A percentile compares a stretch with the other conserved stretches of the same genome.
Evolutionary conservation across 2,888 invertebrate genomes (phyloP).

Genomic region (Stenichneumon culpator): DNA sequence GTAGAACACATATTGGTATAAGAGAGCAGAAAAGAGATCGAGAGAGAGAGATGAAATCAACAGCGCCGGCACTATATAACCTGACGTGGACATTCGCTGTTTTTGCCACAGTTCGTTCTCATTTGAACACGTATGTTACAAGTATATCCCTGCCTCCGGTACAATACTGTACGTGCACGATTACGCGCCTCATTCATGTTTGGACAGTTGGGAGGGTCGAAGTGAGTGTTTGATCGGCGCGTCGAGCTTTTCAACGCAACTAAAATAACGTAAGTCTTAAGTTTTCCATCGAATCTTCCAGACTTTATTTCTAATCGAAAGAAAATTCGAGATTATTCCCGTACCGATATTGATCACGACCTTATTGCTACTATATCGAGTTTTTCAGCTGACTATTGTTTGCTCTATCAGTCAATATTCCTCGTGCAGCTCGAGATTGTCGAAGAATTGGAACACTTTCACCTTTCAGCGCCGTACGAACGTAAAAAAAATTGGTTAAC

Average conservation of each 20-base stretch:
- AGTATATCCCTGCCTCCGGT: not conserved
- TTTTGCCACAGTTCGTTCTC: slow-evolving; percentile 6
- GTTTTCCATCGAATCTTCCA: not conserved
- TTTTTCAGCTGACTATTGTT: not conserved
- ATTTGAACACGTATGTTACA: slow-evolving; percentile 32
- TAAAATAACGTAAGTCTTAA: slow-evolving; percentile 9
- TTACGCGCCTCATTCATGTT: slow-evolving; percentile 33
- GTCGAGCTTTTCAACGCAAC: not conserved
- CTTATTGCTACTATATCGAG: not conserved
- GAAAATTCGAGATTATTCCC: slow-evolving; percentile 25
- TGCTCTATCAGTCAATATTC: not conserved
- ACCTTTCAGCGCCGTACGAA: slow-evolving; percentile 50
- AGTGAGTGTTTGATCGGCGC: not conserved
- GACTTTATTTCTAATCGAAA: no score
- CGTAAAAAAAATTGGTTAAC: slow-evolving; percentile 1
- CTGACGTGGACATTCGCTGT: slow-evolving; percentile 41
- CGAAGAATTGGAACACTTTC: slow-evolving; percentile 26
- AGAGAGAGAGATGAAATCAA: not conserved
- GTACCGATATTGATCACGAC: not conserved
- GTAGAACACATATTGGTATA: not conserved
- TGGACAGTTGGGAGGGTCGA: not conserved
- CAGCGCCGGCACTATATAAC: slow-evolving; percentile 20
- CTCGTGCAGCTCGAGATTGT: not conserved
- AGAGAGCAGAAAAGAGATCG: not conserved
- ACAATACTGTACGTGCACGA: slow-evolving; percentile 11